phyloP scores from a whole-genome alignment of 2,113 vertebrate species.

The Heptranchias perlo region DNA sequence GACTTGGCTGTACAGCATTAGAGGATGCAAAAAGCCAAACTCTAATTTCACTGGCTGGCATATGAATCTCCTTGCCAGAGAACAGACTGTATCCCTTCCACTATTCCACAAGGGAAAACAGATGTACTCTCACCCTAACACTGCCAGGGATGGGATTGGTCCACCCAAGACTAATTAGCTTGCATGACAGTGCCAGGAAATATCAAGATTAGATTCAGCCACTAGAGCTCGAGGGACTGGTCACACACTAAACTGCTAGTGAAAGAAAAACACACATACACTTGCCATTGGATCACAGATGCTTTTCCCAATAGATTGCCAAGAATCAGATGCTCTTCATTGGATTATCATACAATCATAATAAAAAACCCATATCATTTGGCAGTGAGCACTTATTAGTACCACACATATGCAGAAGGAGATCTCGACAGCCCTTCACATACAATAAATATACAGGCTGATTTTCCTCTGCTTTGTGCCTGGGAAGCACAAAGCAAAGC shows the following conservation, averaged over 20 bases:
- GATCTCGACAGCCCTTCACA: background rate
- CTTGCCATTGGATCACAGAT: background rate
- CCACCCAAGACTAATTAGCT: background rate
- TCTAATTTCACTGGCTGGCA: background rate
- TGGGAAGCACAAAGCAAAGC: background rate
- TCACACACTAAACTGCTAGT: background rate
- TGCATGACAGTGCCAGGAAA: background rate
- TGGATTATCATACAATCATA: background rate
- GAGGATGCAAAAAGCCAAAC: background rate
- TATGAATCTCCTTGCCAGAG: background rate
- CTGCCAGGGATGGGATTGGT: background rate
- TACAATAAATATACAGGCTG: background rate
- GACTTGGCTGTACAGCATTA: background rate
- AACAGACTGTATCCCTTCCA: background rate
- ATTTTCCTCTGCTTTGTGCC: background rate
- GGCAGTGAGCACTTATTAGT: background rate
- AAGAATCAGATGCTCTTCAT: background rate
- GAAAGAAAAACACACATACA: background rate
- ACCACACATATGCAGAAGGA: background rate
- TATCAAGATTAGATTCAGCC: background rate
- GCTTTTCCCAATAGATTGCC: background rate
- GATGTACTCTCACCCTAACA: background rate
- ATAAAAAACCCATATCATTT: background rate
- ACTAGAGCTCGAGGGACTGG: background rate
- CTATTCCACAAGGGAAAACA: background rate